Evolutionary conservation across 2,888 invertebrate genomes (phyloP).

Genomic region (Coleophora flavipennella): DNA sequence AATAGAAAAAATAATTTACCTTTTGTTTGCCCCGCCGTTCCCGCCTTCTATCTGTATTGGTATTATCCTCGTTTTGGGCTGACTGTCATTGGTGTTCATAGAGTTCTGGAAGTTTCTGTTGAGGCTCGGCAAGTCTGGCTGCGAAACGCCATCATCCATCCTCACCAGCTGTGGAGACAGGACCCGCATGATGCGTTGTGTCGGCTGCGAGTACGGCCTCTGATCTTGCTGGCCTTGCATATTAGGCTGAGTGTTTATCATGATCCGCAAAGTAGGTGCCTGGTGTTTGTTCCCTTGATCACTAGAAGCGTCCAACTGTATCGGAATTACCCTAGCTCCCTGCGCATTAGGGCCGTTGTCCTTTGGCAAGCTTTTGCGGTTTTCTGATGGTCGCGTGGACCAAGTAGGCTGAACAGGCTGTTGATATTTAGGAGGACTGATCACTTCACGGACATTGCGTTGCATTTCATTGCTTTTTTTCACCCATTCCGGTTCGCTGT

Average conservation of each 20-base stretch:
- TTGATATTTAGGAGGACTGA: slow-evolving; percentile 59
- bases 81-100: slow-evolving; percentile 40
- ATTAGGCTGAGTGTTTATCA: slow-evolving; percentile 57
- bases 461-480: slow-evolving; percentile 58
- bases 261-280: slow-evolving; percentile 57
- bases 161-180: slow-evolving; percentile 67
- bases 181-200: slow-evolving; percentile 69
- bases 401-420: slow-evolving; percentile 55
- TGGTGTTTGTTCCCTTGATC: slow-evolving; percentile 38
- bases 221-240: slow-evolving; percentile 25
- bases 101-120: slow-evolving; percentile 40
- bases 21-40: slow-evolving; percentile 51
- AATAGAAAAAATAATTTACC: slow-evolving; percentile 28
- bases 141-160: slow-evolving; percentile 46
- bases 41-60: slow-evolving; percentile 74
- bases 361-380: slow-evolving; percentile 55
- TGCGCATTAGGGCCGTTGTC: slow-evolving; percentile 37
- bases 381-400: slow-evolving; percentile 62
- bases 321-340: slow-evolving; percentile 74
- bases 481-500: slow-evolving; percentile 62
- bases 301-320: slow-evolving; percentile 74
- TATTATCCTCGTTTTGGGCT: slow-evolving; percentile 71
- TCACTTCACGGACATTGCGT: slow-evolving; percentile 45
- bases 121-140: slow-evolving; percentile 50
- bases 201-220: slow-evolving; percentile 52